Evolutionary conservation across 2,797 vertebrate species (phyloP).

Genomic region (Gymnothorax reevesii): DNA sequence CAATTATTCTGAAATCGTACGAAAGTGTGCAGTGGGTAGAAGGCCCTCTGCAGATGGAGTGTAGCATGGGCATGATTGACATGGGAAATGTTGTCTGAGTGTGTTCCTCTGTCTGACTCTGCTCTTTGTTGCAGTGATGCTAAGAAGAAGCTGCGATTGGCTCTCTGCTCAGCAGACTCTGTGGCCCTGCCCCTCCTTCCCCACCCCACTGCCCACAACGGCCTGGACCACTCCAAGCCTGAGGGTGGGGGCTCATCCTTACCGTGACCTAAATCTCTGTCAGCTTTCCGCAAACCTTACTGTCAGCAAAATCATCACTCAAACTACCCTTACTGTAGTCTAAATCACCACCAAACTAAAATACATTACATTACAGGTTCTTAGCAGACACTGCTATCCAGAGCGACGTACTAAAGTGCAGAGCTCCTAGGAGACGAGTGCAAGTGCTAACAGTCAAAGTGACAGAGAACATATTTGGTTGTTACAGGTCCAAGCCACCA

Average conservation of each 20-base stretch:
- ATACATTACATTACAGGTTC: too few species aligned
- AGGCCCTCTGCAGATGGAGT: too few species aligned
- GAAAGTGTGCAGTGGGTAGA: too few species aligned
- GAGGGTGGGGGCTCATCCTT: slow-evolving; percentile 74
- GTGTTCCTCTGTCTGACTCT: not conserved
- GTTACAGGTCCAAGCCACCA: too few species aligned
- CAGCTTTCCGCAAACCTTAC: slow-evolving; percentile 2
- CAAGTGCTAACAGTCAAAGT: too few species aligned
- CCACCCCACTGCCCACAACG: slow-evolving; percentile 85
- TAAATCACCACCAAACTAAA: too few species aligned
- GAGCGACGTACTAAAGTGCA: too few species aligned
- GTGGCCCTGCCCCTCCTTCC: slow-evolving; percentile 89
- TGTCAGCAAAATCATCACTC: not conserved
- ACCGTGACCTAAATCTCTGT: not conserved
- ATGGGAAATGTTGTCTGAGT: not conserved
- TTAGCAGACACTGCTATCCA: too few species aligned
- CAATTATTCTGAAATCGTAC: too few species aligned
- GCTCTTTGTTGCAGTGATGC: slow-evolving; percentile 80
- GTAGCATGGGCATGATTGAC: too few species aligned
- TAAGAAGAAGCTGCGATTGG: slow-evolving; percentile 96
- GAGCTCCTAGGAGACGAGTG: too few species aligned
- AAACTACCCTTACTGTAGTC: not conserved
- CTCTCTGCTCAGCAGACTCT: slow-evolving; percentile 94
- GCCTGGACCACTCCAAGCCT: slow-evolving; percentile 90
- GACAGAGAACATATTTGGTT: too few species aligned